Conservation (phyloP, 2,888 invertebrate genomes). For the Neoascia interrupta region DNA sequence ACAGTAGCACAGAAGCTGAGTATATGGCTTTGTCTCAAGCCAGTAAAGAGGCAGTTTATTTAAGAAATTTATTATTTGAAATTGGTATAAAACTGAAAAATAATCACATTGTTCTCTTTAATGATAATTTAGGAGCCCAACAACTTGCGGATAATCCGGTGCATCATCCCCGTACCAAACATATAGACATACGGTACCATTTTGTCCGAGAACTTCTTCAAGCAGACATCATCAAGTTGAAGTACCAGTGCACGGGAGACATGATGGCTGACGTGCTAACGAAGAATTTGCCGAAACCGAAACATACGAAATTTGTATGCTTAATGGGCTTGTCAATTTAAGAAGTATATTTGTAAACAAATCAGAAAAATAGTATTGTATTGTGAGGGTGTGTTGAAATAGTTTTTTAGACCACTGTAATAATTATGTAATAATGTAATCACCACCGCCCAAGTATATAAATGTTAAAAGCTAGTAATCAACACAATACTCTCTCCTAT, state of each 20-base stretch:
- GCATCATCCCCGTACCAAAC: conserved; percentile 45
- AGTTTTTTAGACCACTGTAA: neutral
- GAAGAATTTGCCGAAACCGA: conserved; percentile 13
- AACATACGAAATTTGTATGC: conserved; percentile 18
- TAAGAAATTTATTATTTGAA: conserved; percentile 22
- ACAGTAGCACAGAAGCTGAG: conserved; percentile 41
- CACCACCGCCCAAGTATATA: too few relatives aligned
- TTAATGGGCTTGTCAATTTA: neutral
- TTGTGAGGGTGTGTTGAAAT: conserved; percentile 19
- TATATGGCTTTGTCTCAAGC: conserved; percentile 46
- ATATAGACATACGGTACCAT: conserved; percentile 35
- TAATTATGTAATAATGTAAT: neutral
- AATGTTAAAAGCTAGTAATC: neutral
- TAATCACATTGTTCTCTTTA: conserved; percentile 14
- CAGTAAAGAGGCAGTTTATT: conserved; percentile 21
- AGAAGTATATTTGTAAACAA: neutral
- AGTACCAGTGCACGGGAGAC: conserved; percentile 13
- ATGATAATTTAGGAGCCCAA: conserved; percentile 44
- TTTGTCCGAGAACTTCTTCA: conserved; percentile 26
- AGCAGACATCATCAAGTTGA: conserved; percentile 6
- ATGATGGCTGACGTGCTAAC: conserved; percentile 33
- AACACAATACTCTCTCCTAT: neutral
- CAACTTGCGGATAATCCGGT: conserved; percentile 28
- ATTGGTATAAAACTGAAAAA: neutral
- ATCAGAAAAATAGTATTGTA: neutral